phyloP scores from a whole-genome alignment of 2,888 invertebrate genomes.

The Yponomeuta evonymella region DNA sequence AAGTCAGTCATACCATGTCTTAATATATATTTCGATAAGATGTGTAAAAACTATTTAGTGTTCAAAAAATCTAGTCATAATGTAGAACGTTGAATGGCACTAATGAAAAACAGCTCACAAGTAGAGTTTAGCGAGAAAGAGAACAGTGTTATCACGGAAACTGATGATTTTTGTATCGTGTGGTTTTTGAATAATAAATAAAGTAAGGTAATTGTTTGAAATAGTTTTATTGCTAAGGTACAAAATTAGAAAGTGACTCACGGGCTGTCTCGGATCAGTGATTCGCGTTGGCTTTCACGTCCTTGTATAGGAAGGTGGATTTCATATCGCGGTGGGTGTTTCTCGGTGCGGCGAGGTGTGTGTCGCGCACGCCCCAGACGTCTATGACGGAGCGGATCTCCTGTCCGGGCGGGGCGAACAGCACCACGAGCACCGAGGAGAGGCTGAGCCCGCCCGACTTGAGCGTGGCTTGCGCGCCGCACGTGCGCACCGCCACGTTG shows the following conservation, averaged over 20 bases:
- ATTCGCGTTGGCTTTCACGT: background rate
- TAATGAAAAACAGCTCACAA: background rate
- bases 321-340: background rate
- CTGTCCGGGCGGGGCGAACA: conserved; percentile 47
- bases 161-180: background rate
- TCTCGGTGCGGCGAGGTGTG: background rate
- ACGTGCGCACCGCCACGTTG: conserved; percentile 13
- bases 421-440: conserved; percentile 47
- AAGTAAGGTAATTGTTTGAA: background rate
- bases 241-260: background rate
- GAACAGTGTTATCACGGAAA: background rate
- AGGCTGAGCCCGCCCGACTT: conserved; percentile 48
- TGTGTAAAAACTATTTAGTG: background rate
- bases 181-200: background rate
- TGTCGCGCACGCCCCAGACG: conserved; percentile 47
- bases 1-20: background rate
- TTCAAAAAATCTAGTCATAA: background rate
- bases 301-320: background rate
- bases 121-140: background rate
- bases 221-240: background rate
- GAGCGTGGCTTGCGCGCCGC: conserved; percentile 28
- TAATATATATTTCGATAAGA: background rate
- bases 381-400: conserved; percentile 61
- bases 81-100: background rate
- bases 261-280: background rate